Base-by-base conservation (phyloP, 2,113 vertebrate genomes). In the Prolemur simus region DNA sequence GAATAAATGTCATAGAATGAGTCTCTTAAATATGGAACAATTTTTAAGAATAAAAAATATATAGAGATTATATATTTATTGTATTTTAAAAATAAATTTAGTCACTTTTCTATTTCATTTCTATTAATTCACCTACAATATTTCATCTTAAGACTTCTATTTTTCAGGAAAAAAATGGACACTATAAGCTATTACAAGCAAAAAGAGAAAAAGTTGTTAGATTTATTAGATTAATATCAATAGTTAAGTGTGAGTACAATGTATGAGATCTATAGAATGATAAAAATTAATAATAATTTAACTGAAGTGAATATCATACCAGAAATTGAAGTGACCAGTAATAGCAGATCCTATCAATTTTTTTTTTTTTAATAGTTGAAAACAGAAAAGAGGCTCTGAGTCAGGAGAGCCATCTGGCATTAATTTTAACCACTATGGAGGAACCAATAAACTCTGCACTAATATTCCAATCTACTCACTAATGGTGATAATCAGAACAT, bases 401-500 rank as follows among this genome's bases (percentile, higher is more conserved):
- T 97, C 76, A 96, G 69, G n/a, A 92, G 39, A 86, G 69, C 64
- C 94, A 93, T 95, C 76, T 96, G 91, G 91, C 39, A 85, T 29
- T 95, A 60, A 90, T 92, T 96, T 87, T 94, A 87, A 95, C 60
- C 47, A 54, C 90, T 49, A 63, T 32, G 95, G 4, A 42, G 77
- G 39, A 71, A 95, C n/a, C 90, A 97, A 96, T 95, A 98, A 97
- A 91, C 68, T 12, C 47, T 96, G 0, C 14, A 90, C 93, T 42
- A 47, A 94, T 32, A 95, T 89, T 97, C 87, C 0, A 83, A 73
- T 97, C 96, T 93, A 95, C 87, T 97, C 91, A 89, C 39, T 94
- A 92, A 64, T 60, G 81, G 52, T 77, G 96, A 96, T 54, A 95
- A 77, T 96, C 77, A 37, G 74, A 97, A 95, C 39, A 83, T 95